A percentile compares a stretch with the other conserved stretches of the same genome.
phyloP scores from a whole-genome alignment of 1,140 invertebrate genomes.

The Chrysomallon squamiferum region DNA sequence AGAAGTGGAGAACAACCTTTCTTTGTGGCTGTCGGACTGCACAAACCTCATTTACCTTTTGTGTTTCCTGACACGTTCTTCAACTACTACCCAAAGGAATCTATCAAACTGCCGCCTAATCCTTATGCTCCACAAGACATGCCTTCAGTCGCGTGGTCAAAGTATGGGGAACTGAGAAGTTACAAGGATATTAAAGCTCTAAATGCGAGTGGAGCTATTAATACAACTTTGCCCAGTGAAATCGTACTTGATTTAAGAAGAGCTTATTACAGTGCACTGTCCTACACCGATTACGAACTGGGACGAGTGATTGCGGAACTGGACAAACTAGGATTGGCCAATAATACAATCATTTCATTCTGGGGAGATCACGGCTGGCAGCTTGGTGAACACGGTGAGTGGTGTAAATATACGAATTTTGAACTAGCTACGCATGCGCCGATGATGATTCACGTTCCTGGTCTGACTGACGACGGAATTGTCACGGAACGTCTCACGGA shows the following conservation, averaged over 20 bases:
- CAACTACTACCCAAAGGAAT: constrained; percentile 19
- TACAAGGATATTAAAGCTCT: constrained; percentile 10
- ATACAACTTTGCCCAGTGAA: constrained; percentile 17
- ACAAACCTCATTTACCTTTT: constrained; percentile 37
- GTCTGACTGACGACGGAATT: constrained; percentile 17
- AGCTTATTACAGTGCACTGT: constrained; percentile 31
- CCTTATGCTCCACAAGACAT: constrained; percentile 5
- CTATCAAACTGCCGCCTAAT: constrained; percentile 18
- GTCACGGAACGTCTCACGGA: constrained; percentile 68
- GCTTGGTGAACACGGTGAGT: constrained; percentile 34
- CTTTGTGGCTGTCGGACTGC: constrained; percentile 35
- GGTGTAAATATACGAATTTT: constrained; percentile 40
- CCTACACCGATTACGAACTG: constrained; percentile 28
- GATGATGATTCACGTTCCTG: constrained; percentile 33
- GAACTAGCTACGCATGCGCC: constrained; percentile 35
- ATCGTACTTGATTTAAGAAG: constrained; percentile 15
- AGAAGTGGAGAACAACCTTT: constrained; percentile 38
- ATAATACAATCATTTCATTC: constrained; percentile 36
- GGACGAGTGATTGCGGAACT: constrained; percentile 27
- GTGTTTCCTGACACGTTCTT: constrained; percentile 26
- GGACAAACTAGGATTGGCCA: constrained; percentile 24
- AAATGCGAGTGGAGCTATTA: constrained; percentile 31
- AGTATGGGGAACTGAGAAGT: constrained; percentile 5
- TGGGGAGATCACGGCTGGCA: constrained; percentile 39
- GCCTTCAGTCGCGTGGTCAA: constrained; percentile 9